phyloP scores from a whole-genome alignment of 2,113 vertebrate species.

The Vulpes ferrilata region DNA sequence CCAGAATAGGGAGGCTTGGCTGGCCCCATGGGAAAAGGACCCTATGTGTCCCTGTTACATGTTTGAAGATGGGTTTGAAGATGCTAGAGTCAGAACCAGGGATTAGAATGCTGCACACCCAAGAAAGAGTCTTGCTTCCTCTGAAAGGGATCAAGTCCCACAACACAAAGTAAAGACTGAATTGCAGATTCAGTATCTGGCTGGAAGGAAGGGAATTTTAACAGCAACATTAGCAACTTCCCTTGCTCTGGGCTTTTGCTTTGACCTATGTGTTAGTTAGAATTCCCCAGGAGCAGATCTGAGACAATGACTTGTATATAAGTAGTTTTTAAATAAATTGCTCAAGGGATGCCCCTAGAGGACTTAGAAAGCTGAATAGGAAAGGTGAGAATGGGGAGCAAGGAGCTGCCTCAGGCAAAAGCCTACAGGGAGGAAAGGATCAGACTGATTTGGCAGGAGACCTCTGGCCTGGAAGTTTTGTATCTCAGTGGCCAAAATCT shows the following conservation, averaged over 20 bases:
- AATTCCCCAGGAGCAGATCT: not conserved
- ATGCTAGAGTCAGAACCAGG: not conserved
- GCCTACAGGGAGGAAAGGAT: not conserved
- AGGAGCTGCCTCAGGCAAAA: not conserved
- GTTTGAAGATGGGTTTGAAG: not conserved
- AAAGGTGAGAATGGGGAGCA: not conserved
- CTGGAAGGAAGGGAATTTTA: not conserved
- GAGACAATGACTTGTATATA: not conserved
- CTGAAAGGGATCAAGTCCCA: not conserved
- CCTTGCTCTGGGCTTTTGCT: not conserved
- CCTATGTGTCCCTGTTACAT: not conserved
- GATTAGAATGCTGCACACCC: not conserved
- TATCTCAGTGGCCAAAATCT: not conserved
- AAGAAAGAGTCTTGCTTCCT: not conserved
- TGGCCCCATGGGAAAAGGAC: not conserved
- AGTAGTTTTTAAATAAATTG: not conserved
- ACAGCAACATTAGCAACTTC: not conserved
- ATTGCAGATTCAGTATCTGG: not conserved
- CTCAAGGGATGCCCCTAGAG: not conserved
- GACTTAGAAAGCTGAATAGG: not conserved
- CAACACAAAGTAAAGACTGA: not conserved
- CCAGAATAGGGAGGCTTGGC: not conserved
- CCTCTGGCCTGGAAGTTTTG: not conserved
- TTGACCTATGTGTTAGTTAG: not conserved
- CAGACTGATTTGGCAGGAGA: not conserved